Base-by-base conservation (phyloP, 2,113 vertebrate genomes). In the Tichodroma muraria region DNA sequence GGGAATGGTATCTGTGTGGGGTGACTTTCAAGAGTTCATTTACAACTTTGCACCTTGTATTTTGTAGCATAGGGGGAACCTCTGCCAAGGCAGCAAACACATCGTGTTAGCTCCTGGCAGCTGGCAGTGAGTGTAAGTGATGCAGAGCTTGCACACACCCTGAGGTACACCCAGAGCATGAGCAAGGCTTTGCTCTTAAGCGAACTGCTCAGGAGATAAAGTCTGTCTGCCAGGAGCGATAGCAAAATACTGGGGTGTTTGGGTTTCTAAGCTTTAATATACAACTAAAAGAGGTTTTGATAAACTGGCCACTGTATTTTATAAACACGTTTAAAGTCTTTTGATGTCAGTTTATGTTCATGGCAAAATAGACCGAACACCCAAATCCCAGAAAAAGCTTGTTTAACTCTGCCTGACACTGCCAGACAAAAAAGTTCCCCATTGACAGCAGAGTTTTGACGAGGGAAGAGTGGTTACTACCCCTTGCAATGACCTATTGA, bases 101-200 rank as follows among this genome's bases (percentile, higher is more conserved):
- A 38, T 11, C 70, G 86, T 85, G 53, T 1, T 4, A 33, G 52
- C 19, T 57, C 44, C 28, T 76, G 80, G 79, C 54, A 37, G 11
- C 13, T 9, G 44, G 56, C 38, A 61, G 50, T 0, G 20, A 54
- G 12, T 0, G 9, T 8, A 13, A 64, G 35, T 1, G 4, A 3
- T 1, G 56, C 72, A 37, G 72, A 52, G 54, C 14, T 38, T 11
- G 45, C 21, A 12, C 38, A 54, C 73, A 31, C 38, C 56, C 33
- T 0, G 4, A 31, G 72, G 44, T 23, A 52, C 54, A 8, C 37
- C 12, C 42, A 2, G 49, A 9, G 25, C 4, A 5, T 1, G 6
- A 53, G 52, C 25, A 13, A 23, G 27, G 75, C 77, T 83, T 19
- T 50, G 64, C 59, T 70, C 63, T 52, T 40, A 23, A 21, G 68